Conservation (phyloP, 2,113 vertebrate species). For the Platichthys flesus region DNA sequence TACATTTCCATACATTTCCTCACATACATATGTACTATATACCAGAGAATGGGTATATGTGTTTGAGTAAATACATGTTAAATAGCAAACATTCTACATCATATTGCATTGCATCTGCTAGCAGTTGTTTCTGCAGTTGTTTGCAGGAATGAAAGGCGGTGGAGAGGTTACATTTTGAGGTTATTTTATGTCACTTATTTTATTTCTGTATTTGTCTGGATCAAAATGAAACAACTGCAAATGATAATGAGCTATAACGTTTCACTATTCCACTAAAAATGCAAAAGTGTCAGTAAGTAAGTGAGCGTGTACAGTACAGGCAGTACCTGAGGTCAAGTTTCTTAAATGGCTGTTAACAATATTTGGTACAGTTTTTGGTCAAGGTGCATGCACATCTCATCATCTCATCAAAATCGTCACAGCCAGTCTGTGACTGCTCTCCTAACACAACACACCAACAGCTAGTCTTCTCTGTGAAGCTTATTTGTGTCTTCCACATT, state of each 20-base stretch:
- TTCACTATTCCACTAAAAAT: slow-evolving; percentile 49
- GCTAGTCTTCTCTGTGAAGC: slow-evolving; percentile 69
- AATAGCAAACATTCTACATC: slow-evolving; percentile 30
- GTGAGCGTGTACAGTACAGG: slow-evolving; percentile 67
- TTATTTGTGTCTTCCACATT: slow-evolving; percentile 52
- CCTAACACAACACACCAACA: slow-evolving; percentile 25
- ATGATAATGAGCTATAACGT: slow-evolving; percentile 17
- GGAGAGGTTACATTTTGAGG: slow-evolving; percentile 43
- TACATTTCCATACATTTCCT: slow-evolving; percentile 51
- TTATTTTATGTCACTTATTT: slow-evolving; percentile 39
- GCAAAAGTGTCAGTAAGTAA: slow-evolving; percentile 20
- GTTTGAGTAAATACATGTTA: slow-evolving; percentile 54
- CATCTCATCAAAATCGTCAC: slow-evolving; percentile 24
- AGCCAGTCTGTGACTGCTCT: slow-evolving; percentile 49
- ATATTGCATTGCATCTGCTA: slow-evolving; percentile 46
- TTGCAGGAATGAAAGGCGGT: slow-evolving; percentile 14
- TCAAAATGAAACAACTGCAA: slow-evolving; percentile 29
- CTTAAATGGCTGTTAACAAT: slow-evolving; percentile 50
- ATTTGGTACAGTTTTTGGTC: slow-evolving; percentile 62
- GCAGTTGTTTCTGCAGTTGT: slow-evolving; percentile 30
- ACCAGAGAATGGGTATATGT: slow-evolving; percentile 48
- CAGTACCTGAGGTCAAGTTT: slow-evolving; percentile 80
- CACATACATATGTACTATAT: slow-evolving; percentile 49
- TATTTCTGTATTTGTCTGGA: slow-evolving; percentile 22
- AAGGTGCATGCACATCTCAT: slow-evolving; percentile 76